Evolutionary conservation across 2,113 vertebrate species (phyloP), one percentile per base, ranked within the genome.

Genomic region (Chamaetylas fuelleborni): DNA sequence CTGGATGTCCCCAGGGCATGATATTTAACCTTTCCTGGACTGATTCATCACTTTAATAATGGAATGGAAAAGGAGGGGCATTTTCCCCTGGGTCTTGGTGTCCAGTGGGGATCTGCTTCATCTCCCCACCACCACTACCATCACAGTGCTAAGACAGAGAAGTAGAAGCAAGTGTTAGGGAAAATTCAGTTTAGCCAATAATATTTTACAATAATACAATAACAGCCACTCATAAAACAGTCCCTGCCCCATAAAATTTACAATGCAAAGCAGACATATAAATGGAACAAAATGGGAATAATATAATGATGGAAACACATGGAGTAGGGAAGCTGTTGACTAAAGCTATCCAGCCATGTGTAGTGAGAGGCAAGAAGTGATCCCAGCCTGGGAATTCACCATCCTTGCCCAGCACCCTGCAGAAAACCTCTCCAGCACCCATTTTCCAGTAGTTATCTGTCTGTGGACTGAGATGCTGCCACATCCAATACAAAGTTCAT

Each of bases 201-300:
- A 94, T 94, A 93, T 93, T 91, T 93, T 90, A 92, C 79, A 93
- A 28, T 91, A 92, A 92, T 82, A 28, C 48, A 73, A 19, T 95
- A 92, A 86, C 60, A 80, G 58, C 17, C 85, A 28, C 74, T 86
- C 85, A 60, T 95, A 94, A 96, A 95, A 90, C 88, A 92, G 85
- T 51, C 56, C 71, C 71, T 95, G 79, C 79, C 50, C 92, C 81
- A 86, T 94, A 94, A 90, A 96, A 93, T 91, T 93, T 96, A 94
- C 85, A 94, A 20, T 50, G 70, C 83, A 95, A 96, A 93, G 73
- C 94, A 96, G 90, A 95, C 94, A 60, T 72, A 92, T 92, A 88
- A 95, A 92, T 5, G 42, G 45, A 89, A 80, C 38, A 82, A 90
- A 93, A 65, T 36, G 80, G 82, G 90, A 96, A 86, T 54, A 95